These are phyloP conservation scores for Daboia siamensis DNA, from an alignment of 2,113 vertebrate genomes.

Conservation along the genomic window DNA sequence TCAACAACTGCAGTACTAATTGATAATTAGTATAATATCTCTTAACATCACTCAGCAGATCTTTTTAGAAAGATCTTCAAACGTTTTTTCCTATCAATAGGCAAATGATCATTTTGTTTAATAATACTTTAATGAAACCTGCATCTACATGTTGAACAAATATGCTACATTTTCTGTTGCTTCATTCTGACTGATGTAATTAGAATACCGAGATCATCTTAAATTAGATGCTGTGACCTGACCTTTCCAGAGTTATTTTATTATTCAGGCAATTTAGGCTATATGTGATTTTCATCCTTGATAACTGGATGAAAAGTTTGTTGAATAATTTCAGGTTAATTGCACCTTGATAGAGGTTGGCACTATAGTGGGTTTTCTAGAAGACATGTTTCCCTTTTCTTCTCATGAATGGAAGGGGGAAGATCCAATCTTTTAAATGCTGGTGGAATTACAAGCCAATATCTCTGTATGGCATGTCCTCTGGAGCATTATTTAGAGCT, in stretches of 20 bases:
- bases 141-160: slow-evolving; percentile 45
- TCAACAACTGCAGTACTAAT: slow-evolving; percentile 31
- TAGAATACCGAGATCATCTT: slow-evolving; percentile 52
- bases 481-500: background rate
- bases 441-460: background rate
- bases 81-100: slow-evolving; percentile 54
- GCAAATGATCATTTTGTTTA: slow-evolving; percentile 52
- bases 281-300: slow-evolving; percentile 44
- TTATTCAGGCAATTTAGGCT: slow-evolving; percentile 50
- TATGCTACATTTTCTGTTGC: slow-evolving; percentile 46
- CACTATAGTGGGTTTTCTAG: background rate
- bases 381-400: background rate
- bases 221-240: slow-evolving; percentile 37
- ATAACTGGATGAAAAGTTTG: slow-evolving; percentile 32
- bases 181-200: slow-evolving; percentile 38
- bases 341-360: background rate
- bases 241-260: slow-evolving; percentile 47
- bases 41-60: slow-evolving; percentile 29
- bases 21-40: slow-evolving; percentile 43
- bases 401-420: background rate
- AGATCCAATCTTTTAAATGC: background rate
- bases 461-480: background rate
- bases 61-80: slow-evolving; percentile 37
- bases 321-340: slow-evolving; percentile 24
- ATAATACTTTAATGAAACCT: slow-evolving; percentile 51